A percentile compares a stretch with the other conserved stretches of the same genome.
These are phyloP conservation scores for Stenurella melanura DNA, from an alignment of 2,888 invertebrate species.

Conservation along the genomic window DNA sequence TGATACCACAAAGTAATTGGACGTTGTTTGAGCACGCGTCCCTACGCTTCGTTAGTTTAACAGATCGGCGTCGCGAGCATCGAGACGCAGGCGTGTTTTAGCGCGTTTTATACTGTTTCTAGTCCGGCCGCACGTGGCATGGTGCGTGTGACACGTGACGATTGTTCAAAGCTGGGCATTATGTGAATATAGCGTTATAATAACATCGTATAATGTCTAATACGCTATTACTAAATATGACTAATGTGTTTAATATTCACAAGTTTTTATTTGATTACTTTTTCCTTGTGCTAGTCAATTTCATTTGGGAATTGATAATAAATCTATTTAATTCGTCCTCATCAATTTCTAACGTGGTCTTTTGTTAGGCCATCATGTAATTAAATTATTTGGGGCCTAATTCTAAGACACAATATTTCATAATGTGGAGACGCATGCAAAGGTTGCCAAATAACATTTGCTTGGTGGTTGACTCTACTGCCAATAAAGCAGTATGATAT, in stretches of 20 bases:
- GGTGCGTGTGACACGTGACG: conserved; percentile 57
- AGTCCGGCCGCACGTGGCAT: conserved; percentile 56
- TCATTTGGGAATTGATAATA: conserved; percentile 40
- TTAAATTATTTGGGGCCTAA: background rate
- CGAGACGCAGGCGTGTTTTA: conserved; percentile 63
- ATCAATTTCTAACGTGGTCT: conserved; percentile 1
- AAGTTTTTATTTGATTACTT: conserved; percentile 58
- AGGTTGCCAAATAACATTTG: no score
- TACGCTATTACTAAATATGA: conserved; percentile 59
- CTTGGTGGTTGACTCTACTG: no score
- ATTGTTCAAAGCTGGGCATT: conserved; percentile 60
- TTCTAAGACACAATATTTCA: background rate
- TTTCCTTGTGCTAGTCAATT: conserved; percentile 36
- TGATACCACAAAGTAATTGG: conserved; percentile 73
- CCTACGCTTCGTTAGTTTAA: conserved; percentile 70
- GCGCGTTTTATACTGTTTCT: conserved; percentile 63
- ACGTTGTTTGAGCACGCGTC: conserved; percentile 70
- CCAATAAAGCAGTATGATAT: no score
- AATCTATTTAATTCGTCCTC: conserved; percentile 47
- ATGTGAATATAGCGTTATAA: conserved; percentile 61
- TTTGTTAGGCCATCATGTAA: background rate
- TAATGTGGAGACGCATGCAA: background rate
- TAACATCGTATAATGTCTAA: conserved; percentile 58
- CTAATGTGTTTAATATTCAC: conserved; percentile 66
- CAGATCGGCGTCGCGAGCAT: conserved; percentile 59